A percentile compares a stretch with the other conserved stretches of the same genome.
Conservation (phyloP, 2,797 vertebrate species). For the Xenentodon cancila region DNA sequence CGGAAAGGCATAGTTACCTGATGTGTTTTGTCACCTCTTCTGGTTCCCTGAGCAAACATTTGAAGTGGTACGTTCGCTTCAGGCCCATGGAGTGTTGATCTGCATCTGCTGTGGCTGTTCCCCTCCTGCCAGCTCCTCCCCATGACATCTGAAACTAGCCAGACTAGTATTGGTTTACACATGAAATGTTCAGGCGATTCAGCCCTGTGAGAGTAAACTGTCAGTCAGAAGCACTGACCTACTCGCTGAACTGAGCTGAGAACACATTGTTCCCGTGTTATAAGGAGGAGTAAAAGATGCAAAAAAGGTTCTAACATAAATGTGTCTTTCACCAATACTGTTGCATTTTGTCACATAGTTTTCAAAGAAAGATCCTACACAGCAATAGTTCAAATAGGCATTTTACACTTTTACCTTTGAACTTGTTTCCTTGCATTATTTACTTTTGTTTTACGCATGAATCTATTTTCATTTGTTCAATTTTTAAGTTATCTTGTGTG, state of each 20-base stretch:
- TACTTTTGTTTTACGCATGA: no score
- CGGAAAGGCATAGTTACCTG: constrained; percentile 82
- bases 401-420: no score
- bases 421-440: no score
- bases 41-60: constrained; percentile 82
- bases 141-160: constrained; percentile 87
- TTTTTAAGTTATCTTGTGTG: no score
- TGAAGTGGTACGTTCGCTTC: constrained; percentile 75
- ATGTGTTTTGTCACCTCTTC: constrained; percentile 87
- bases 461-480: no score
- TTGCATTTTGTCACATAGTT: constrained; percentile 10
- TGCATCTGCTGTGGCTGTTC: constrained; percentile 83
- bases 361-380: constrained; percentile 2
- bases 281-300: constrained; percentile 24
- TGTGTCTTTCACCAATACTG: constrained; percentile 21
- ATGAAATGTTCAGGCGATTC: constrained; percentile 82
- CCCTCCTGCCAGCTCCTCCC: constrained; percentile 76
- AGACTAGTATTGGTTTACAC: constrained; percentile 83
- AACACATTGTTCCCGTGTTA: constrained; percentile 24
- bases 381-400: not conserved
- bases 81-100: constrained; percentile 81
- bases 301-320: constrained; percentile 5
- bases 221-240: constrained; percentile 79
- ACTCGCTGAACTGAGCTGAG: constrained; percentile 64
- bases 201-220: constrained; percentile 80